A percentile compares a stretch with the other conserved stretches of the same genome.
phyloP scores from a whole-genome alignment of 2,888 invertebrate species.

The Zele albiditarsus region DNA sequence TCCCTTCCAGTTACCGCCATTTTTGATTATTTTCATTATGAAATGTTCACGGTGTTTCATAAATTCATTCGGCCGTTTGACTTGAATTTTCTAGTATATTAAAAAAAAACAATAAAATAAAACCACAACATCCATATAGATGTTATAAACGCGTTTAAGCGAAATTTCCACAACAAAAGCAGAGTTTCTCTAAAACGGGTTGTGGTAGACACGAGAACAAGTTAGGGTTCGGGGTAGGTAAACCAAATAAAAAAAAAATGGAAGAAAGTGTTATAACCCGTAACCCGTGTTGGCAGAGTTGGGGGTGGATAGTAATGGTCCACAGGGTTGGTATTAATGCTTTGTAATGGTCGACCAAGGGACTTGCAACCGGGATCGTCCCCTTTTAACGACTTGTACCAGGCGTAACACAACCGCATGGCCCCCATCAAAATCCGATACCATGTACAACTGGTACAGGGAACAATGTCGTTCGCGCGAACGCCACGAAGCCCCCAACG shows the following conservation, averaged over 20 bases:
- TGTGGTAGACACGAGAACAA: not conserved
- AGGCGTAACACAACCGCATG: conserved; percentile 62
- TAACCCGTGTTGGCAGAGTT: conserved; percentile 48
- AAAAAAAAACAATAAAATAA: not conserved
- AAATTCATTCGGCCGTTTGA: conserved; percentile 1
- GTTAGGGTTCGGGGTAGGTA: not conserved
- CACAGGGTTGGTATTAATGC: conserved; percentile 39
- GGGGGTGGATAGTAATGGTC: conserved; percentile 37
- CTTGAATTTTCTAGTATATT: not conserved
- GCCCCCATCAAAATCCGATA: conserved; percentile 65
- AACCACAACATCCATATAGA: not conserved
- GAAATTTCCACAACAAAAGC: not conserved
- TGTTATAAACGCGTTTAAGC: not conserved
- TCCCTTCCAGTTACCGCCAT: no score
- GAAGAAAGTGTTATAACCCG: conserved; percentile 55
- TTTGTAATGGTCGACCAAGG: conserved; percentile 58
- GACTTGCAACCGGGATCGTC: conserved; percentile 58
- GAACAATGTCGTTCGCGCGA: conserved; percentile 33
- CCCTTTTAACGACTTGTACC: conserved; percentile 64
- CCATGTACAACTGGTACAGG: conserved; percentile 49
- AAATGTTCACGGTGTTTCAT: no score
- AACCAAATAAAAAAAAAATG: conserved; percentile 19
- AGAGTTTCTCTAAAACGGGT: not conserved
- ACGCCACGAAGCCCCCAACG: conserved; percentile 42
- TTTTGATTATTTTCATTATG: no score